Evolutionary conservation across 1,140 invertebrate genomes (phyloP), one percentile per base, ranked within the genome.

Genomic region (Muscidifurax raptorellus): DNA sequence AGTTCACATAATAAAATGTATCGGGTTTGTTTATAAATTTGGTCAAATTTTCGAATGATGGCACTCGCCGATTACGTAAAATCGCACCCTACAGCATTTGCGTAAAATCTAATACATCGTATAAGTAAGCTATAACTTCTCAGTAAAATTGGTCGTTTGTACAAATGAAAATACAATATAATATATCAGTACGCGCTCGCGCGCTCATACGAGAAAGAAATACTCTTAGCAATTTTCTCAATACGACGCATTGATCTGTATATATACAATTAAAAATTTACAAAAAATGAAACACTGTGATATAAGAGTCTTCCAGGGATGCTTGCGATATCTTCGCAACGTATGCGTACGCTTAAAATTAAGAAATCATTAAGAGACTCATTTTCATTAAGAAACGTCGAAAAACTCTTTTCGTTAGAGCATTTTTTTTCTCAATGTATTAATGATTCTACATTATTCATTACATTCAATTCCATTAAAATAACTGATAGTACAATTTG

Each of bases 131-230:
- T 79, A 40, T 40, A 79, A 28, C 22, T 52, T 77, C 30, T 59
- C 76, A 28, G 27, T 79, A 66, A 64, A 79, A 66, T 79, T 79
- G 76, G 76, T 79, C 76, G 52, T 79, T 79, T 79, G 76, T 79
- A 79, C 27, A 52, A 79, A 79, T 78, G 6, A 78, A 78, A 78
- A 78, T 44, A 40, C n/a, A 44, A 76, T 40, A 76, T 40, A 40
- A 76, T 40, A 40, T 40, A 40, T 76, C 32, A 76, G 74, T 76
- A 47, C 40, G 27, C 74, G 12, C 10, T 44, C 27, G 36, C 44
- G 44, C 44, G 36, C 40, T 76, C 22, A 7, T 18, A 52, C 47
- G 47, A 25, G 10, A 76, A 76, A 44, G 30, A n/a, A 76, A 76
- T 59, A 77, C 22, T 77, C 75, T 77, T 75, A 44, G 25, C n/a